phyloP scores from a whole-genome alignment of 2,888 invertebrate genomes.

The Agelastica alni region DNA sequence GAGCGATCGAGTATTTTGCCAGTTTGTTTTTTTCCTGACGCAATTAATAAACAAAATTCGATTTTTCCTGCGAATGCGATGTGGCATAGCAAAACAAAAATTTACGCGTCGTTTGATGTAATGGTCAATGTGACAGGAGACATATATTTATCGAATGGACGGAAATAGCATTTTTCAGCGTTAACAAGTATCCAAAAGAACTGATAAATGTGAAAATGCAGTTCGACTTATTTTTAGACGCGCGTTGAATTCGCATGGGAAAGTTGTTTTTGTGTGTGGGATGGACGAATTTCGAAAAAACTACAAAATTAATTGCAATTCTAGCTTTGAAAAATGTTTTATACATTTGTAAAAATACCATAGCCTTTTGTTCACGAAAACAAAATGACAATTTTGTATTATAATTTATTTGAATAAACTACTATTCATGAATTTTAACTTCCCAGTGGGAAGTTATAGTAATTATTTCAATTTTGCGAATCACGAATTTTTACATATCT shows the following conservation, averaged over 20 bases:
- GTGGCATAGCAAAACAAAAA: conserved; percentile 27
- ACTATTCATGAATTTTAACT: no score
- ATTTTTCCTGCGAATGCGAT: conserved; percentile 18
- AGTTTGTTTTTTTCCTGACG: conserved; percentile 1
- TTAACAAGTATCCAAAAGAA: conserved; percentile 22
- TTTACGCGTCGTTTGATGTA: conserved; percentile 25
- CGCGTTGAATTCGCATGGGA: not conserved
- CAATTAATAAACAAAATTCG: conserved; percentile 21
- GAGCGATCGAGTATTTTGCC: not conserved
- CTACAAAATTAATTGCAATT: no score
- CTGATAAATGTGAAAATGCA: conserved; percentile 7
- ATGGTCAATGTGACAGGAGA: conserved; percentile 30
- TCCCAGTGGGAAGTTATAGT: no score
- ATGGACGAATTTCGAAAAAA: no score
- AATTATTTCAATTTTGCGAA: no score
- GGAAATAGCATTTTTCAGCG: conserved; percentile 29
- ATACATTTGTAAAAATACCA: no score
- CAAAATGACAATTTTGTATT: no score
- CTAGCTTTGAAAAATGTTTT: no score
- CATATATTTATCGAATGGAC: conserved; percentile 27
- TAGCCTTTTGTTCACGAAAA: no score
- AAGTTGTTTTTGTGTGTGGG: not conserved
- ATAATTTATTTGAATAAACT: no score
- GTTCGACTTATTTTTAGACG: conserved; percentile 7
- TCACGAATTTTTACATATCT: no score